Evolutionary conservation across 2,888 invertebrate genomes (phyloP).

Genomic region (Dicyrtoma fusca): DNA sequence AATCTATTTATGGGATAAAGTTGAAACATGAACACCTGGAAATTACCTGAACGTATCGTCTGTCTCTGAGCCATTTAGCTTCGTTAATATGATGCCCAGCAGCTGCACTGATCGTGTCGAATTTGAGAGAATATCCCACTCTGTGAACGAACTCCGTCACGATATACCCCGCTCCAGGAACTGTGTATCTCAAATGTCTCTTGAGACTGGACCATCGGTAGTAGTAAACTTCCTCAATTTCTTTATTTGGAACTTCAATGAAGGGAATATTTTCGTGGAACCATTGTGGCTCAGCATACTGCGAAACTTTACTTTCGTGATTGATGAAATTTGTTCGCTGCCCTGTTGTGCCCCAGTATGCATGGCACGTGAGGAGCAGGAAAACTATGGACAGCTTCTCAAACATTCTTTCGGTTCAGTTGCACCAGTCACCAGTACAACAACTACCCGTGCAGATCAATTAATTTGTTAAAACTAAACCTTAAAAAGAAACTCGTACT

Average conservation of each 20-base stretch:
- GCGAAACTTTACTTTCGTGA: slow-evolving; percentile 10
- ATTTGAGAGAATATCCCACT: slow-evolving; percentile 50
- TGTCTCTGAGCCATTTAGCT: slow-evolving; percentile 27
- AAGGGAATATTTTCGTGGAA: slow-evolving; percentile 53
- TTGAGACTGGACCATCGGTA: slow-evolving; percentile 52
- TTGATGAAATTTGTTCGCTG: slow-evolving; percentile 30
- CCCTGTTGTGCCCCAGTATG: not conserved
- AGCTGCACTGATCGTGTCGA: slow-evolving; percentile 53
- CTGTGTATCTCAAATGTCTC: slow-evolving; percentile 50
- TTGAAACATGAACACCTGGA: not conserved
- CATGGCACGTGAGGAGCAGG: not conserved
- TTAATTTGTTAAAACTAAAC: too few species aligned
- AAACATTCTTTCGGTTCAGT: not conserved
- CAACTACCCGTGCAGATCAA: too few species aligned
- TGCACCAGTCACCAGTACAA: not conserved
- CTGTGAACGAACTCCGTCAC: slow-evolving; percentile 54
- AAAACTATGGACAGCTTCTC: not conserved
- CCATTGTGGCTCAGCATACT: slow-evolving; percentile 49
- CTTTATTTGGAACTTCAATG: slow-evolving; percentile 49
- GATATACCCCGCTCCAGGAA: slow-evolving; percentile 49
- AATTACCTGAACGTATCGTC: slow-evolving; percentile 29
- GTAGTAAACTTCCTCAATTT: slow-evolving; percentile 54
- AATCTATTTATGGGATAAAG: too few species aligned
- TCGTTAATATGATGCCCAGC: slow-evolving; percentile 55
- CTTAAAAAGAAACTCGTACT: too few species aligned